Conservation (phyloP, 2,888 invertebrate genomes). For the Erynnis tages region DNA sequence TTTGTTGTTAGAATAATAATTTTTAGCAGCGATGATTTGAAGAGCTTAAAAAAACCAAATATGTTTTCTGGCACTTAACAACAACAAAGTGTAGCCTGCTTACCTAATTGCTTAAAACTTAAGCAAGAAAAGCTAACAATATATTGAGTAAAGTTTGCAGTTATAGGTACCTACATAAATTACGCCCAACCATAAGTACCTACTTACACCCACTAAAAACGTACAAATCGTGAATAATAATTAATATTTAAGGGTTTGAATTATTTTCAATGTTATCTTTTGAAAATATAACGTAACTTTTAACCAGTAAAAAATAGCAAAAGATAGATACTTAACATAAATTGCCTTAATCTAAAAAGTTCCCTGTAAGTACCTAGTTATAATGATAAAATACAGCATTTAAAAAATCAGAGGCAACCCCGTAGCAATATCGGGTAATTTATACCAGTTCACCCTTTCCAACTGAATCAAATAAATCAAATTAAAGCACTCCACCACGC, state of each 20-base stretch:
- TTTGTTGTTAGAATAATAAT: constrained; percentile 50
- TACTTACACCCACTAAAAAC: too few species aligned
- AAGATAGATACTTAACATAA: background rate
- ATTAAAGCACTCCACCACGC: constrained; percentile 76
- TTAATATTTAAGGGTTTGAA: too few species aligned
- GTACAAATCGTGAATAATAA: too few species aligned
- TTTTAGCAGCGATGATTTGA: constrained; percentile 24
- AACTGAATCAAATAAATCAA: constrained; percentile 76
- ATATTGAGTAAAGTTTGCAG: too few species aligned
- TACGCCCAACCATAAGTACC: too few species aligned
- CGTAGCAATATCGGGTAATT: constrained; percentile 59
- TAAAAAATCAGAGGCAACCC: constrained; percentile 41
- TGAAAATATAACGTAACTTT: too few species aligned
- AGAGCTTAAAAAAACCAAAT: constrained; percentile 4
- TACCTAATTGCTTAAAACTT: too few species aligned
- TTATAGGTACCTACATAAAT: too few species aligned
- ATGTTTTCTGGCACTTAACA: too few species aligned
- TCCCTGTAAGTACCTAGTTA: constrained; percentile 40
- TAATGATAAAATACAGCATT: constrained; percentile 36
- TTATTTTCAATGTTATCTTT: background rate
- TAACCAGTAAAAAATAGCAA: too few species aligned
- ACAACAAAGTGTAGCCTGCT: too few species aligned
- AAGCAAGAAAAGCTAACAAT: too few species aligned
- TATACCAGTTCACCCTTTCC: constrained; percentile 72
- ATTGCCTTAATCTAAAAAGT: constrained; percentile 37